Evolutionary conservation across 2,797 vertebrate species (phyloP).

Genomic region (Gambusia yucatana): DNA sequence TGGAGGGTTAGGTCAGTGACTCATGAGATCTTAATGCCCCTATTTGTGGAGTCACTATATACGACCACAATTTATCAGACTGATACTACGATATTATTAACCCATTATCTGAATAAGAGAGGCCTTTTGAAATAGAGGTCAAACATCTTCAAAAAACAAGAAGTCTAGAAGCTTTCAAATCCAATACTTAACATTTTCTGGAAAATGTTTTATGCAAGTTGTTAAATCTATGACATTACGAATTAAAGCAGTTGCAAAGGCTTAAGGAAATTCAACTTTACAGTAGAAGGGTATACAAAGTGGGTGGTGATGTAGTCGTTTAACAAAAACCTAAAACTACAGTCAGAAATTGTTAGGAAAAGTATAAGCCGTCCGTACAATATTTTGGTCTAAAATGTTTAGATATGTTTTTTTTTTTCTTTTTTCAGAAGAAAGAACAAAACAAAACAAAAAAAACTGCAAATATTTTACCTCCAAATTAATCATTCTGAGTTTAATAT

Average conservation of each 20-base stretch:
- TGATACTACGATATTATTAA: neutral
- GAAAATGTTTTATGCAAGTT: neutral
- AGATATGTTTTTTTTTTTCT: neutral
- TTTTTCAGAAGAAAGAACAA: too few relatives aligned
- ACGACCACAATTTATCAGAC: neutral
- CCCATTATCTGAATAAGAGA: neutral
- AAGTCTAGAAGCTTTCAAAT: neutral
- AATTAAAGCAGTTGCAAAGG: neutral
- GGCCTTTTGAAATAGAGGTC: neutral
- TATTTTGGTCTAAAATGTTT: neutral
- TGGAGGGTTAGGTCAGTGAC: neutral
- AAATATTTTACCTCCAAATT: neutral
- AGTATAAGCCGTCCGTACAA: neutral
- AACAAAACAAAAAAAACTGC: too few relatives aligned
- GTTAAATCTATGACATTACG: neutral
- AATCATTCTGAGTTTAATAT: neutral
- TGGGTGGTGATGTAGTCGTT: neutral
- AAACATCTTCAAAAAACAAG: neutral
- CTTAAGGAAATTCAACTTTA: neutral
- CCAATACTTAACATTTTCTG: neutral
- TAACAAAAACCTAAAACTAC: neutral
- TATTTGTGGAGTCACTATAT: neutral
- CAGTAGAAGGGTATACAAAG: neutral
- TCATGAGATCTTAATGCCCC: neutral
- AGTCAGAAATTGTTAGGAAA: neutral